Percentiles rank a stretch among this genome's conserved stretches.
These are phyloP conservation scores for Callosobruchus maculatus DNA, from an alignment of 2,888 invertebrate genomes.

Conservation along the genomic window DNA sequence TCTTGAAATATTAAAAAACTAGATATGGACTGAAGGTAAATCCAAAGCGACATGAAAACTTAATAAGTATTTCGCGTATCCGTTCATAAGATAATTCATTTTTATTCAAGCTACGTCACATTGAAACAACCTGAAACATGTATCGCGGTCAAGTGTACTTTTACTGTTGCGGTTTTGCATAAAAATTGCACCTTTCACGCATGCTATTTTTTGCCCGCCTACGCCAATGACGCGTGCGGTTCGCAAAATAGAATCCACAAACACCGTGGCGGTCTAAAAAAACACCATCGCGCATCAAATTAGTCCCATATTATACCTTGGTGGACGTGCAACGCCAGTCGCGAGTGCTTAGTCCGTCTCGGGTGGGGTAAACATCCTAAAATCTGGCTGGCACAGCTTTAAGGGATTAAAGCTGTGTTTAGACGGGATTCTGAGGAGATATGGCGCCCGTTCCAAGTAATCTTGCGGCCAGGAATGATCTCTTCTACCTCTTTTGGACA, in stretches of 20 bases:
- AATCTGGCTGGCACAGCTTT: background rate
- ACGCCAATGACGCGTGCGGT: background rate
- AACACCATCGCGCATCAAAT: background rate
- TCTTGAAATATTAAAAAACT: too few relatives aligned
- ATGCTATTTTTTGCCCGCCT: background rate
- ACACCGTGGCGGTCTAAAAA: background rate
- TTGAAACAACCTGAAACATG: background rate
- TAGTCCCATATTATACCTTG: background rate
- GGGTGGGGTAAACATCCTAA: background rate
- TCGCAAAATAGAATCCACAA: background rate
- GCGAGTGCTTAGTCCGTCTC: background rate
- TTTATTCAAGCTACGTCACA: background rate
- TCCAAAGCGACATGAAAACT: too few relatives aligned
- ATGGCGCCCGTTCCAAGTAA: background rate
- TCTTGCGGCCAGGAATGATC: background rate
- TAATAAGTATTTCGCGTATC: too few relatives aligned
- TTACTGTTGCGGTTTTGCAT: background rate
- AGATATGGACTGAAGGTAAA: too few relatives aligned
- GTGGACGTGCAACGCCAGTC: background rate
- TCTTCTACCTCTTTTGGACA: background rate
- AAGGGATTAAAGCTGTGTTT: background rate
- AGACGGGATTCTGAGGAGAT: background rate
- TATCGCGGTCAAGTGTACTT: background rate
- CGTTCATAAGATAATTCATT: background rate
- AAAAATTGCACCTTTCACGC: background rate